Evolutionary conservation across 2,888 invertebrate species (phyloP), one percentile per base, ranked within the genome.

Genomic region (Andrena trimmerana): DNA sequence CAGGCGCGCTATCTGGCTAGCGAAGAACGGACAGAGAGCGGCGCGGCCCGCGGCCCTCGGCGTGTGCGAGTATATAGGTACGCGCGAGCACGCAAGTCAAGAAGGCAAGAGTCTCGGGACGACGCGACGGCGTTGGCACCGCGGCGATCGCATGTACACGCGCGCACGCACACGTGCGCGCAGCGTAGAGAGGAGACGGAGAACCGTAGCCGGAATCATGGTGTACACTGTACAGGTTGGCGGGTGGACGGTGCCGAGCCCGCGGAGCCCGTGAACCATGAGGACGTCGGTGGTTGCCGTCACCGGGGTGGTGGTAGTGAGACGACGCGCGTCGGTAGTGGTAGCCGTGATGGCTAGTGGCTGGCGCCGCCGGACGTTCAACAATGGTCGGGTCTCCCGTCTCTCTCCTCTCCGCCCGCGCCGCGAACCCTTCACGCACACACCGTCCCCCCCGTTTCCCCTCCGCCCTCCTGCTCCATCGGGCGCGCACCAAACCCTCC

Each of bases 281-380:
- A 33, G 69, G 65, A 78, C 80, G 84, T 87, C 88, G 87, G 86
- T 89, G 74, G 88, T 82, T 74, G 88, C 71, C 78, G 74, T 73
- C 65, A 75, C 20, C 42, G 31, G 13, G 60, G 79, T 77, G 82
- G 80, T 86, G 86, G 87, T 86, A 78, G 86, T 86, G 66, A 60
- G 76, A 81, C 7, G 20, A 62, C 79, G 48, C 29, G 54, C n/a
- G 27, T 62, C 62, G 59, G 81, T 87, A 69, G 85, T 88, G 36
- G 87, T 87, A 88, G 81, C 81, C 89, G 90, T 90, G 88, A 90
- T 90, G 90, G 91, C 90, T 89, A 90, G 90, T 92, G 90, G 91
- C 91, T 93, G 93, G 92, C 93, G 92, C 93, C 92, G 92, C 91
- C 92, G 91, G 92, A 92, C 92, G 91, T 92, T 92, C 92, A 91